Conservation (phyloP, 1,140 invertebrate species). For the Euura lappo region DNA sequence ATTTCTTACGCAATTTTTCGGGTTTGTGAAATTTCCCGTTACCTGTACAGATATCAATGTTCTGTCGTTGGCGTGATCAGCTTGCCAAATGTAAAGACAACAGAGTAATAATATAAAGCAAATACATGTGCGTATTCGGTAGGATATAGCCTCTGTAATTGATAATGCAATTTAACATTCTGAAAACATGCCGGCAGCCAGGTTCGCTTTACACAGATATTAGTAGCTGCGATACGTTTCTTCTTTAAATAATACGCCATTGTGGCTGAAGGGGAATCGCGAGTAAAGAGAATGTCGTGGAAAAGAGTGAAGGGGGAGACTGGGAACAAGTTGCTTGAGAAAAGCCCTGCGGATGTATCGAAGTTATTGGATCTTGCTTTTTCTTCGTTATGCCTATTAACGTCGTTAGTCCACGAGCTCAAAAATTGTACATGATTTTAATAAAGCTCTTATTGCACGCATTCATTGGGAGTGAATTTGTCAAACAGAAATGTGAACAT, state of each 20-base stretch:
- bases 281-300: not conserved
- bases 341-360: not conserved
- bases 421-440: too few species aligned
- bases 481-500: too few species aligned
- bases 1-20: too few species aligned
- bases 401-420: too few species aligned
- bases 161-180: conserved; percentile 2
- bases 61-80: not conserved
- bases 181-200: conserved; percentile 4
- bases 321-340: not conserved
- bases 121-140: not conserved
- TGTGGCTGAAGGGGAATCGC: not conserved
- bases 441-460: too few species aligned
- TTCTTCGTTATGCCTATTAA: too few species aligned
- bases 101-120: not conserved
- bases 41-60: too few species aligned
- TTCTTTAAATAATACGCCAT: not conserved
- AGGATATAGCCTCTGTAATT: not conserved
- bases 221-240: not conserved
- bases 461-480: too few species aligned
- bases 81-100: not conserved
- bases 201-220: not conserved
- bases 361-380: not conserved
- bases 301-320: not conserved
- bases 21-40: too few species aligned